Base-by-base conservation (phyloP, 1,140 invertebrate genomes). In the Pemphigus obesinymphae region DNA sequence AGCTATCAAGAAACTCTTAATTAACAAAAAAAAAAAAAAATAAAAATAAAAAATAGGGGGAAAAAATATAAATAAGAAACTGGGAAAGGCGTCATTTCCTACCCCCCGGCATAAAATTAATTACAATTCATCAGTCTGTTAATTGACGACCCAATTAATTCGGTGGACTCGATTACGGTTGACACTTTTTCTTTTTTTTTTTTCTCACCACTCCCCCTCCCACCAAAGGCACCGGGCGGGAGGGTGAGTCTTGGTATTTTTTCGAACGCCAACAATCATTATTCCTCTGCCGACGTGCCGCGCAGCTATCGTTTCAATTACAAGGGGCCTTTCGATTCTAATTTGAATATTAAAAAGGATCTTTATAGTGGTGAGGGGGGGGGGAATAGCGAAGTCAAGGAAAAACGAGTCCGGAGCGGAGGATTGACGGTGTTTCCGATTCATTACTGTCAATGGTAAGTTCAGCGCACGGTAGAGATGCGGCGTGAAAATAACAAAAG, bases 51-150 rank as follows among this genome's bases (percentile, higher is more conserved):
- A n/a, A 10, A n/a, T n/a, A n/a, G n/a, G 17, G n/a, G 11, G 15
- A 70, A 43, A 70, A 48, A 48, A 45, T 40, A 40, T 26, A 26
- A 73, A 73, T 73, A 73, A 73, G 43, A 73, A 73, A 26, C 43
- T 26, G 26, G 40, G 45, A 80, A 80, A 80, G 26, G 76, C 53
- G 40, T 61, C 76, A 29, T 43, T 73, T n/a, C n/a, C 31, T 26
- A 34, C 63, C 45, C 26, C 29, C 58, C n/a, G 13, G 76, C 20
- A 80, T 80, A 80, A 80, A 80, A 80, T 80, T 58, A 80, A 80
- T 80, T 80, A 80, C 76, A 80, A 80, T 80, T 80, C 76, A 80
- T 80, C 76, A 80, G 76, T 80, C 76, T 80, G 76, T 80, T 80
- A 80, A 80, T 80, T 80, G 76, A 80, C 76, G 76, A 80, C 76